Evolutionary conservation across 1,140 invertebrate species (phyloP).

Genomic region (Drosophila simulans): DNA sequence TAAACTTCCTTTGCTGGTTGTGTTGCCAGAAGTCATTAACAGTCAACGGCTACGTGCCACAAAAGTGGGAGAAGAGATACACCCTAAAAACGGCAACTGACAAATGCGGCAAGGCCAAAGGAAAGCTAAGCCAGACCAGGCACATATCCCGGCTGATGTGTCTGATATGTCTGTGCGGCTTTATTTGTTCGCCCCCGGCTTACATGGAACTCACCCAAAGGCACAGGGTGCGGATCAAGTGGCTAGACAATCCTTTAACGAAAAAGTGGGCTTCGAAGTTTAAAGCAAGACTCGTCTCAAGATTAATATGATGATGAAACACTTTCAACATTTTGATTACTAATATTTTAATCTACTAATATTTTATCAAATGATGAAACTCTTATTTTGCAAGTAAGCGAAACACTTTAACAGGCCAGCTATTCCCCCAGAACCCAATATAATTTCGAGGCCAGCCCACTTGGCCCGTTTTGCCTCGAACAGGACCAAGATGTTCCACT

Average conservation of each 20-base stretch:
- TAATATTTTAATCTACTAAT: not conserved
- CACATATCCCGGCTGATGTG: constrained; percentile 11
- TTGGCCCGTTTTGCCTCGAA: not conserved
- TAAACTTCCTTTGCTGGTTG: constrained; percentile 37
- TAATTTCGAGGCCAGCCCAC: constrained; percentile 14
- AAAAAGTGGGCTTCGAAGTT: not conserved
- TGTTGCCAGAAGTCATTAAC: constrained; percentile 47
- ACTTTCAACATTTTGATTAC: too few relatives aligned
- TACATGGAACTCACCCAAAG: not conserved
- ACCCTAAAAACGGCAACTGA: constrained; percentile 32
- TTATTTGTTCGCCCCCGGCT: constrained; percentile 15
- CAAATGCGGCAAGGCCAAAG: constrained; percentile 21
- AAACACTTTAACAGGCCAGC: constrained; percentile 26
- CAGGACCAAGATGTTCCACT: constrained; percentile 56
- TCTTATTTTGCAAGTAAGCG: constrained; percentile 16
- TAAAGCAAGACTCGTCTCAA: too few relatives aligned
- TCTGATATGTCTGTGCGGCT: constrained; percentile 24
- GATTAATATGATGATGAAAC: too few relatives aligned
- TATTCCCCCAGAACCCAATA: constrained; percentile 19
- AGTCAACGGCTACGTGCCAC: constrained; percentile 33
- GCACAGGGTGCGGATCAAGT: not conserved
- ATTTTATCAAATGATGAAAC: not conserved
- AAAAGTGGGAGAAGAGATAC: constrained; percentile 1
- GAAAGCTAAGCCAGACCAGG: constrained; percentile 7
- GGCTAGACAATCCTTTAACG: not conserved